Base-by-base conservation (phyloP, 2,888 invertebrate genomes). In the Amphipyra tragopoginis region DNA sequence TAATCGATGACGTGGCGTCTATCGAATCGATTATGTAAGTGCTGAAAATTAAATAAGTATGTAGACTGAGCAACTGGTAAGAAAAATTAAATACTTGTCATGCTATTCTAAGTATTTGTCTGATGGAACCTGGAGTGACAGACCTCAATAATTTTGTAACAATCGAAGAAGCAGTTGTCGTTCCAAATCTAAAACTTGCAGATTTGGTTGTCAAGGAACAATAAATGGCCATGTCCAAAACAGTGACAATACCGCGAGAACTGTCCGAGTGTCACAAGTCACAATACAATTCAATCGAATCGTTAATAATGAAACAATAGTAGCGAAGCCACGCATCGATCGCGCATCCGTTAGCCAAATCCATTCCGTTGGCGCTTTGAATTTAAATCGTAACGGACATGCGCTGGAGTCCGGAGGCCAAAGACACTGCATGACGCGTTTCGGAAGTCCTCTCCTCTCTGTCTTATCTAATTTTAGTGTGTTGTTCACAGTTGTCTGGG, bases 341-440 rank as follows among this genome's bases (percentile, higher is more conserved):
- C 63, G 58, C 65, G 77, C 84, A 86, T 89, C 90, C 91, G 91
- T 87, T 90, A 85, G 76, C 85, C 82, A 82, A 89, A 87, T 84
- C 76, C 76, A 83, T 66, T 68, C 78, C 84, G 86, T 84, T 86
- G 86, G 65, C 83, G 86, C 75, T 86, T 88, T 86, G 88, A 92
- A 93, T 93, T 92, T 82, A 81, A 93, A 92, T 86, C 69, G 80
- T 85, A 91, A 90, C 91, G 88, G 90, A 83, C 82, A 73, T 73
- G 73, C 68, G 74, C 65, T 72, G 64, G 68, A 81, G 42, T 56
- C 44, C 47, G 48, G 61, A 84, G 89, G 90, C 82, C 88, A 89
- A 87, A 87, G 89, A 90, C 79, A 77, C 63, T 71, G 59, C 34
- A 65, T 78, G 75, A 82, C 80, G 70, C 53, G 64, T 71, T 61